Evolutionary conservation across 2,797 vertebrate species (phyloP).

Genomic region (Astyanax mexicanus): DNA sequence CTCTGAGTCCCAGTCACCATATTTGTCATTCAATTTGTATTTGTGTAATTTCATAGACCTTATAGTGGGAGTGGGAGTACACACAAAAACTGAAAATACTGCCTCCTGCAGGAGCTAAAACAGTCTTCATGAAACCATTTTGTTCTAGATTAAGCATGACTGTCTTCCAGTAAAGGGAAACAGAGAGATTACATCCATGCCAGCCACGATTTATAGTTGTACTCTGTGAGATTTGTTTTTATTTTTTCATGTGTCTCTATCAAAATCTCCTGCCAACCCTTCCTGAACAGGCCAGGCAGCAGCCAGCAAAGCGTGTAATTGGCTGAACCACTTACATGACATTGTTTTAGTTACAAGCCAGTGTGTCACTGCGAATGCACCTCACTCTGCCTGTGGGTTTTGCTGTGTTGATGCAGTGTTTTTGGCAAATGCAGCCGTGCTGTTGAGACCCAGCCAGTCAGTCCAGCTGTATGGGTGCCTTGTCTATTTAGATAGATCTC

Average conservation of each 20-base stretch:
- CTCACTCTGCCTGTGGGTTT: neutral
- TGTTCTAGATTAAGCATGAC: conserved; percentile 24
- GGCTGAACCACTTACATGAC: conserved; percentile 53
- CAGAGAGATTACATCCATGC: conserved; percentile 60
- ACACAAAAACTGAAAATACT: neutral
- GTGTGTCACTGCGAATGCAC: conserved; percentile 36
- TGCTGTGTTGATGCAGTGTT: neutral
- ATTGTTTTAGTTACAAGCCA: conserved; percentile 49
- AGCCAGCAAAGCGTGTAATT: conserved; percentile 65
- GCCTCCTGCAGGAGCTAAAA: neutral
- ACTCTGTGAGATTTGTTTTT: conserved; percentile 37
- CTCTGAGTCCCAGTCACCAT: neutral
- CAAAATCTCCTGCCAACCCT: conserved; percentile 53
- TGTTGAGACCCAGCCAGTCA: neutral
- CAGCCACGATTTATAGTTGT: conserved; percentile 54
- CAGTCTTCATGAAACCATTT: conserved; percentile 13
- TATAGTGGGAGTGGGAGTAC: no score
- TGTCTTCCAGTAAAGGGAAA: conserved; percentile 24
- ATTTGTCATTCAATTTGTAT: neutral
- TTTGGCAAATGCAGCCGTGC: neutral
- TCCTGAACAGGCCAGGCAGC: conserved; percentile 46
- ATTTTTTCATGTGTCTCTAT: conserved; percentile 57
- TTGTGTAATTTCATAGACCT: neutral
- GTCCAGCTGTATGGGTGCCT: conserved; percentile 17
- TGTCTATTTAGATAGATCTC: conserved; percentile 29